A percentile compares a stretch with the other conserved stretches of the same genome.
Conservation (phyloP, 2,888 invertebrate genomes). For the Branchipolynoe longqiensis region DNA sequence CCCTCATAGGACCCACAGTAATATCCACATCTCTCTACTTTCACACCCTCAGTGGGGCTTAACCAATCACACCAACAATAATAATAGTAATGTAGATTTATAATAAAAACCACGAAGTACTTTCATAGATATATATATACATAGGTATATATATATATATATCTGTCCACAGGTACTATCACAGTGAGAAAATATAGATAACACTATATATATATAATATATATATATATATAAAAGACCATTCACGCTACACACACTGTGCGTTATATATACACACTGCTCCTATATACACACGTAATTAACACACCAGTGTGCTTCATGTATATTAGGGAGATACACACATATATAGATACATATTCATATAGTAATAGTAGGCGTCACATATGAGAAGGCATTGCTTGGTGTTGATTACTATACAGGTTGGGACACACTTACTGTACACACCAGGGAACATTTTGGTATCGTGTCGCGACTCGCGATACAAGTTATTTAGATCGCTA, state of each 20-base stretch:
- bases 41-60: no score
- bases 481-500: no score
- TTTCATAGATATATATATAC: not conserved
- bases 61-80: no score
- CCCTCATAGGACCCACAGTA: no score
- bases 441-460: no score
- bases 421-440: slow-evolving; percentile 17
- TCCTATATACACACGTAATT: no score
- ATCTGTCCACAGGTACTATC: no score
- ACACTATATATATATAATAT: not conserved
- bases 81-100: no score
- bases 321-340: not conserved
- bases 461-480: no score
- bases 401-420: slow-evolving; percentile 23
- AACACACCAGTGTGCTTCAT: slow-evolving; percentile 10
- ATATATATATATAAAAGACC: slow-evolving; percentile 8
- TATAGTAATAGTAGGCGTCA: slow-evolving; percentile 15
- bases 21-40: no score
- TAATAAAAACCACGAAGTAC: slow-evolving; percentile 20
- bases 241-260: not conserved
- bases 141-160: no score
- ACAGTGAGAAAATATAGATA: slow-evolving; percentile 42
- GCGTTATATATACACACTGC: not conserved
- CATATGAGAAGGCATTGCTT: slow-evolving; percentile 36
- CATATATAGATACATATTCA: not conserved